Percentiles rank a stretch among this genome's conserved stretches.
Conservation (phyloP, 2,888 invertebrate species). For the Lasioglossum marginatum region DNA sequence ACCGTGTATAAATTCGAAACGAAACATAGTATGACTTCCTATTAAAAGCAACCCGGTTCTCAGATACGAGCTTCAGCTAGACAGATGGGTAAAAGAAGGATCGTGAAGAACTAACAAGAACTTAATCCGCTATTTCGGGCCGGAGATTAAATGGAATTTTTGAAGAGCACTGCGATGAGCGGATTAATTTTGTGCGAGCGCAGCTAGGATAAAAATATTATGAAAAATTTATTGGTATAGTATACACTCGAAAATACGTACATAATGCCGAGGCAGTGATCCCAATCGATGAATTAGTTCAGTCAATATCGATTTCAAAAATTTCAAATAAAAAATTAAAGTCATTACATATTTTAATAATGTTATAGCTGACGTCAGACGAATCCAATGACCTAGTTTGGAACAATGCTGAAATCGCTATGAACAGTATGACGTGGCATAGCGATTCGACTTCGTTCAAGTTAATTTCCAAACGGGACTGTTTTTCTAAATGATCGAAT, state of each 20-base stretch:
- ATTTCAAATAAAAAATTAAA: too few relatives aligned
- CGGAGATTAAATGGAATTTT: constrained; percentile 41
- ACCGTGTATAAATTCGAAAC: background rate
- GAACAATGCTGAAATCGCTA: too few relatives aligned
- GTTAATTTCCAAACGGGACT: background rate
- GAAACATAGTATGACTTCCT: background rate
- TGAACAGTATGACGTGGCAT: too few relatives aligned
- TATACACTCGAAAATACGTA: background rate
- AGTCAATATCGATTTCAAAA: too few relatives aligned
- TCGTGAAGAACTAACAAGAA: constrained; percentile 36
- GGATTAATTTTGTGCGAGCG: background rate
- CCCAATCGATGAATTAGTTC: too few relatives aligned
- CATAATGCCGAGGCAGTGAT: too few relatives aligned
- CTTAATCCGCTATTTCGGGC: constrained; percentile 36
- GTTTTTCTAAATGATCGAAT: background rate
- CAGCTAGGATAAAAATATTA: background rate
- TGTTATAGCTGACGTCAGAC: too few relatives aligned
- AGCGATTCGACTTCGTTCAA: background rate
- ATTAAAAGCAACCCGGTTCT: background rate
- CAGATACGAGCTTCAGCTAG: background rate
- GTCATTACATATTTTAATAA: too few relatives aligned
- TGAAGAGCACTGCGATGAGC: background rate
- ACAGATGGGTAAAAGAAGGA: constrained; percentile 1
- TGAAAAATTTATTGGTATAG: background rate
- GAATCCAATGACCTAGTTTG: too few relatives aligned